Conservation (phyloP, 2,113 vertebrate species). For the Axis porcinus region DNA sequence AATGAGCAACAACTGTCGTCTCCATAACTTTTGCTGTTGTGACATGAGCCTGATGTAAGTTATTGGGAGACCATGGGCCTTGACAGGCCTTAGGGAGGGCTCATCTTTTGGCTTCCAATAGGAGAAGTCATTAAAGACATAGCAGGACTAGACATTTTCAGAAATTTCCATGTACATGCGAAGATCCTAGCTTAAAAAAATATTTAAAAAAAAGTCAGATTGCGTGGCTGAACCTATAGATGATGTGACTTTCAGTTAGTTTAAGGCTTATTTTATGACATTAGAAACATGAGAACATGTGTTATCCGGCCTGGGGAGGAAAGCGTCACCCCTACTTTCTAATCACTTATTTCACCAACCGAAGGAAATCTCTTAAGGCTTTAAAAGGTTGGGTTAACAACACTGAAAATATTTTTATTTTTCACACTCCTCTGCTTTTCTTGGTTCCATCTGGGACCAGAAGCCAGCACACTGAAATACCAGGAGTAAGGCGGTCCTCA, state of each 20-base stretch:
- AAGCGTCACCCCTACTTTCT: slow-evolving; percentile 53
- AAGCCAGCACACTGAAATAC: slow-evolving; percentile 67
- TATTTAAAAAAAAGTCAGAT: neutral
- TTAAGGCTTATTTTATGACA: slow-evolving; percentile 37
- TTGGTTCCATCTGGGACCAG: slow-evolving; percentile 73
- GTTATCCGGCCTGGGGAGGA: slow-evolving; percentile 3
- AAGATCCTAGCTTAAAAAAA: neutral
- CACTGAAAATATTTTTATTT: slow-evolving; percentile 76
- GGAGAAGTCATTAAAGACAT: neutral
- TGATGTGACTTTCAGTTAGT: slow-evolving; percentile 32
- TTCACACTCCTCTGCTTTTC: slow-evolving; percentile 76
- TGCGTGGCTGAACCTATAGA: neutral
- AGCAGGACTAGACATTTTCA: neutral
- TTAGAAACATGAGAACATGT: slow-evolving; percentile 32
- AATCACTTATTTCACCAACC: slow-evolving; percentile 54
- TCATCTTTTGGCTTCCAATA: neutral
- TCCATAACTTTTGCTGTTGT: neutral
- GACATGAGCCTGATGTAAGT: neutral
- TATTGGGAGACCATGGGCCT: neutral
- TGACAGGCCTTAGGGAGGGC: neutral
- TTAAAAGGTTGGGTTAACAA: slow-evolving; percentile 74
- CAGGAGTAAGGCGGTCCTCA: slow-evolving; percentile 64
- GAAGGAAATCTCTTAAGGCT: slow-evolving; percentile 69
- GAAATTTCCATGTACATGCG: neutral
- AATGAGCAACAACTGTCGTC: neutral